Evolutionary conservation across 1,140 invertebrate genomes (phyloP).

Genomic region (Leptinotarsa undecemlineata): DNA sequence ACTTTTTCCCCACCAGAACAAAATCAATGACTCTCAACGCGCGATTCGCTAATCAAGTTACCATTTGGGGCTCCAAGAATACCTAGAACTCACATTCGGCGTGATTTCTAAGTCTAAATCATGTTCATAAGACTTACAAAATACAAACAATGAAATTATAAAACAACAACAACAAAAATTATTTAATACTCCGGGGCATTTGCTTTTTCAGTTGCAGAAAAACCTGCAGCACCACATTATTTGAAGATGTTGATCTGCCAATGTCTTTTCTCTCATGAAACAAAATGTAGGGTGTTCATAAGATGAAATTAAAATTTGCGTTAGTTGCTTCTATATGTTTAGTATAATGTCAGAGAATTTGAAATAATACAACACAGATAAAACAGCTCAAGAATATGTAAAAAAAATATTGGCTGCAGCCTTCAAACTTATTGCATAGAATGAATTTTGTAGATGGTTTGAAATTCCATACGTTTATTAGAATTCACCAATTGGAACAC

Average conservation of each 20-base stretch:
- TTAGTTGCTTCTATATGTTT: constrained; percentile 9
- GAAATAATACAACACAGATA: neutral
- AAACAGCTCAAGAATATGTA: neutral
- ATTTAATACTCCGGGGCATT: too few species aligned
- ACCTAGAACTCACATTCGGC: neutral
- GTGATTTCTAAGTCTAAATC: neutral
- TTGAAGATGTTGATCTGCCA: too few species aligned
- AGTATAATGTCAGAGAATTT: neutral
- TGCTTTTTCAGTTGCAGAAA: too few species aligned
- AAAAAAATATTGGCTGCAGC: neutral
- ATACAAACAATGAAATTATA: too few species aligned
- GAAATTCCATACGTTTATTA: neutral
- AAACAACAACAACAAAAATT: too few species aligned
- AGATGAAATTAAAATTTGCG: neutral
- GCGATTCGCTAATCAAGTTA: too few species aligned
- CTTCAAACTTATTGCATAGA: neutral
- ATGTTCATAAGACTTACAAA: neutral
- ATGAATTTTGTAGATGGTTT: neutral
- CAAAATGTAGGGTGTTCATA: neutral
- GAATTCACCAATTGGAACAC: neutral
- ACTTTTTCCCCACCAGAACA: too few species aligned
- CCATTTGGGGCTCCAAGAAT: neutral
- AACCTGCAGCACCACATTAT: too few species aligned
- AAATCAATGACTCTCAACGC: too few species aligned
- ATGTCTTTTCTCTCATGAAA: too few species aligned